Evolutionary conservation across 2,888 invertebrate species (phyloP), one percentile per base, ranked within the genome.

Genomic region (Petrophora chlorosata): DNA sequence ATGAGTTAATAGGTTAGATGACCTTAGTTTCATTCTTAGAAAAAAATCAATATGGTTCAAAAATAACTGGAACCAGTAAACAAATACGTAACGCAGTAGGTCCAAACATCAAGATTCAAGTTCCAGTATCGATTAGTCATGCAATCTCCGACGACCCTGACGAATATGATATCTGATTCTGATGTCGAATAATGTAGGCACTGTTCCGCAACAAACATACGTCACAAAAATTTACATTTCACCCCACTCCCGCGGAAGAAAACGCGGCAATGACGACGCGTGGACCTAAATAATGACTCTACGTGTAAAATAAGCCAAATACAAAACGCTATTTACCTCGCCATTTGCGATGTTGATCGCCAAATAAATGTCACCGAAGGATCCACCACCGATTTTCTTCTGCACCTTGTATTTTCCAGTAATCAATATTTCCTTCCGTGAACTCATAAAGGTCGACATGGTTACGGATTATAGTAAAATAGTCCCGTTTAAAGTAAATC

Each of bases 291-390:
- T 25, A 33, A 16, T 36, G 40, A 14, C 29, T 50, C 30, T 26
- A 39, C 38, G 35, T 45, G 41, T 38, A 46, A 56, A 54, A 53
- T 56, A 48, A 55, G 52, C 38, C 52, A 53, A 51, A 58, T 33
- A 42, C 10, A 43, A 59, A 53, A 53, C 48, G 48, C 60, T 53
- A 43, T 52, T 71, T 92, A 95, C 95, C 94, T 97, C 97, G 87
- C 97, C 97, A 92, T 94, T 97, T 78, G 94, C 94, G 81, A 96
- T 94, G 92, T 97, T 97, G 92, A 97, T 96, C 76, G 97, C 99
- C 85, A 99, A 93, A 92, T 98, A 99, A 90, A 99, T 99, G 92
- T 99, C 99, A 83, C 99, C 99, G 90, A 99, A 99, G 44, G 99
- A 99, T 67, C 99, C 99, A 90, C 98, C 98, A 78, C 99, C 98